A percentile compares a stretch with the other conserved stretches of the same genome.
Conservation (phyloP, 2,797 vertebrate species). For the Oreortyx pictus region DNA sequence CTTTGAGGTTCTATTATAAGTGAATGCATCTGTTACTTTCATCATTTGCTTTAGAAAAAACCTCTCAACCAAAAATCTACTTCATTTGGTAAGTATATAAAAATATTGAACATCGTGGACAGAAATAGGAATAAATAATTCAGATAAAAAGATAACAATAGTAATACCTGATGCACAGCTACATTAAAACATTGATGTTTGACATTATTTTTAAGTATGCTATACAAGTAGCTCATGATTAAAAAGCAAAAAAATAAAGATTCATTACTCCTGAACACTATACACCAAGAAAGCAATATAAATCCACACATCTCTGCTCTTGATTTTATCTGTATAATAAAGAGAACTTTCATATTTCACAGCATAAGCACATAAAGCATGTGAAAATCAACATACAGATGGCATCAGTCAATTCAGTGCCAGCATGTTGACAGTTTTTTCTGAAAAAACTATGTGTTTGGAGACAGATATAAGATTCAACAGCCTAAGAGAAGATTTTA, state of each 20-base stretch:
- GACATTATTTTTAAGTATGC: background rate
- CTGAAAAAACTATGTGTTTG: slow-evolving; percentile 1
- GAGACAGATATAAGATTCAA: background rate
- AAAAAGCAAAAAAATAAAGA: slow-evolving; percentile 8
- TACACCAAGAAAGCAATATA: slow-evolving; percentile 16
- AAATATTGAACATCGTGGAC: background rate
- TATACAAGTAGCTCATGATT: background rate
- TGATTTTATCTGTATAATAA: slow-evolving; percentile 56
- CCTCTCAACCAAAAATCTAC: slow-evolving; percentile 14
- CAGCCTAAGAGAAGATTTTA: background rate
- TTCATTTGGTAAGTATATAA: background rate
- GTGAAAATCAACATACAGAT: slow-evolving; percentile 11
- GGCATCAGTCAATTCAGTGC: background rate
- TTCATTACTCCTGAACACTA: background rate
- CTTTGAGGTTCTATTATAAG: slow-evolving; percentile 32
- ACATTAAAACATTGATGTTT: background rate
- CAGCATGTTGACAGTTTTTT: background rate
- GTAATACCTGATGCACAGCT: background rate
- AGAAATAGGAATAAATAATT: slow-evolving; percentile 32
- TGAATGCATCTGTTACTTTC: slow-evolving; percentile 48
- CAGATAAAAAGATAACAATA: slow-evolving; percentile 1
- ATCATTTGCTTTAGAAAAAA: slow-evolving; percentile 38
- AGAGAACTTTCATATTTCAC: slow-evolving; percentile 27
- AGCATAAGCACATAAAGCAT: background rate
- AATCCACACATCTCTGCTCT: background rate